Conservation (phyloP, 2,113 vertebrate genomes). For the Dolichotis patagonum region DNA sequence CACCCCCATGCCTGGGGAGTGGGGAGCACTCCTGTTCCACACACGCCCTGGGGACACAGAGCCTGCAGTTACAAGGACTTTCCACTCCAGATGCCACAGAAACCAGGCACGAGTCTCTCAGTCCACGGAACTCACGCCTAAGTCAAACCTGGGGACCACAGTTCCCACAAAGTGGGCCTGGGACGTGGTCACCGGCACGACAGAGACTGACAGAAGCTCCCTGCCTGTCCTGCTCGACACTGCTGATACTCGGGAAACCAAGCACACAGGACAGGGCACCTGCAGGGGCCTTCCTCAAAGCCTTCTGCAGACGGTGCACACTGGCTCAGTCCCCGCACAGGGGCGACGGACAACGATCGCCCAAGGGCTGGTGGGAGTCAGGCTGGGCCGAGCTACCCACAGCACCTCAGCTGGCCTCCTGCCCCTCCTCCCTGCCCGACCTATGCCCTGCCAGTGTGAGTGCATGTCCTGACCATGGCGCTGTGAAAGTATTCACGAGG, state of each 20-base stretch:
- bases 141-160: neutral
- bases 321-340: neutral
- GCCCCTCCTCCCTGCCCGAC: neutral
- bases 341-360: neutral
- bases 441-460: neutral
- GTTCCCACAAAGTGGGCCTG: neutral
- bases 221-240: neutral
- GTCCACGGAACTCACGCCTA: neutral
- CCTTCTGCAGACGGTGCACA: too few relatives aligned
- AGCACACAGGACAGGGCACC: rapidly evolving
- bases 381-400: neutral
- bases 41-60: neutral
- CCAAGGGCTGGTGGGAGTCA: neutral
- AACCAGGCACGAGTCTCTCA: neutral
- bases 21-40: neutral
- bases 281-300: too few relatives aligned
- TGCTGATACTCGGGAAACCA: too few relatives aligned
- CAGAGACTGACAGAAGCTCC: neutral
- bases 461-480: neutral
- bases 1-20: neutral
- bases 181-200: neutral
- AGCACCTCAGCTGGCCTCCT: neutral
- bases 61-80: neutral
- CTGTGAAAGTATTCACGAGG: rapidly evolving
- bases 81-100: neutral